phyloP scores from a whole-genome alignment of 2,797 vertebrate genomes.

The Gymnoscopelus microlampas region DNA sequence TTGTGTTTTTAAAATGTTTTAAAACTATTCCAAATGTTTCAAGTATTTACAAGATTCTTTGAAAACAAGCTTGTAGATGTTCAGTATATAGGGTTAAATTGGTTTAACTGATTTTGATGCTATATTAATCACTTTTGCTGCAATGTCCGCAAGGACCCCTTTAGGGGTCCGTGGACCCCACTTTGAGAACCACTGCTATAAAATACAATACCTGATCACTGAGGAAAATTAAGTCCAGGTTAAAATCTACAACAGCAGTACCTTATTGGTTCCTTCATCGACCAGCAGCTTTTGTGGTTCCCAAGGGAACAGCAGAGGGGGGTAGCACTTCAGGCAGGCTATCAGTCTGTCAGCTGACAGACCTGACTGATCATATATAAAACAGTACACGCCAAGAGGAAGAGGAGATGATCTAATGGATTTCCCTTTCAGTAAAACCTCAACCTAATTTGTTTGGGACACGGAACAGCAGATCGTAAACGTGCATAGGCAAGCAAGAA shows the following conservation, averaged over 20 bases:
- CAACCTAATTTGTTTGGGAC: constrained; percentile 3
- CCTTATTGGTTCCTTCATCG: constrained; percentile 50
- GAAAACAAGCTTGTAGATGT: too few relatives aligned
- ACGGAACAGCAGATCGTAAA: background rate
- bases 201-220: too few relatives aligned
- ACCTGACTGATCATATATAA: constrained; percentile 19
- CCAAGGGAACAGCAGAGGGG: constrained; percentile 25
- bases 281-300: constrained; percentile 20
- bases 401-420: background rate
- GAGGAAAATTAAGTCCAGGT: too few relatives aligned
- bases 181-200: too few relatives aligned
- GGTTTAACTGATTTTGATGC: too few relatives aligned
- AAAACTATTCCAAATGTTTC: background rate
- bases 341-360: constrained; percentile 2
- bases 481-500: background rate
- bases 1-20: too few relatives aligned
- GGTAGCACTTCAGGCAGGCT: background rate
- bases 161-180: too few relatives aligned
- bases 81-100: too few relatives aligned
- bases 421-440: constrained; percentile 9
- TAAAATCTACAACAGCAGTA: background rate
- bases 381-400: constrained; percentile 19
- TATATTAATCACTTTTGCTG: too few relatives aligned
- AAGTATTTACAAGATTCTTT: background rate
- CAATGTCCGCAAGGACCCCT: too few relatives aligned